Base-by-base conservation (phyloP, 2,888 invertebrate species). In the Meteorus colon region DNA sequence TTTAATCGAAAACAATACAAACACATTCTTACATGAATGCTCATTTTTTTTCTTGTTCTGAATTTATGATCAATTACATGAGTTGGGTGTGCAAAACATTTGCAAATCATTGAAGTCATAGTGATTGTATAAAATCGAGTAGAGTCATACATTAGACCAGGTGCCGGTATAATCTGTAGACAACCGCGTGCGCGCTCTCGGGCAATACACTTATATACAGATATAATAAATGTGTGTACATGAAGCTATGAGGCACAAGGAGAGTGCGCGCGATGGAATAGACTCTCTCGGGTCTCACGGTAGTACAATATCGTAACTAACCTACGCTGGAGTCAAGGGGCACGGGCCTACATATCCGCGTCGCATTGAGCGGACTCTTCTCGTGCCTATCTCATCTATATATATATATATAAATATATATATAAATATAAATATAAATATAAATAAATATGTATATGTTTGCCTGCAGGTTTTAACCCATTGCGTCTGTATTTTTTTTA, bases 261-360 rank as follows among this genome's bases (percentile, higher is more conserved):
- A 72, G 59, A 72, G 72, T 73, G 73, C 67, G 73, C 73, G 73
- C 41, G 70, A 75, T 74, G 75, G 73, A 63, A 45, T 62, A 45
- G 76, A 78, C 74, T 78, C 73, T 55, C 55, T 55, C 55, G 75
- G 78, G 73, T 81, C 81, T 81, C 81, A 81, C 81, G 81, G 81
- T 81, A 81, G 81, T 81, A 81, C 80, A 80, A 81, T 81, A 81
- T 81, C 80, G 81, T 81, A 81, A 81, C 80, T 81, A 79, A 81
- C 81, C 79, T 81, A 81, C 80, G 79, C 79, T 67, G 80, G 74
- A 79, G 80, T 81, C 80, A 81, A 74, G 77, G 81, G 79, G 79
- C 81, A 79, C 81, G 74, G 80, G 75, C 80, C 80, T 80, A 81
- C 81, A 79, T 81, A 81, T 81, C 81, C 80, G 75, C 74, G 75